Percentiles rank a stretch among this genome's conserved stretches.
Evolutionary conservation across 2,888 invertebrate species (phyloP).

Genomic region (Microctonus brassicae): DNA sequence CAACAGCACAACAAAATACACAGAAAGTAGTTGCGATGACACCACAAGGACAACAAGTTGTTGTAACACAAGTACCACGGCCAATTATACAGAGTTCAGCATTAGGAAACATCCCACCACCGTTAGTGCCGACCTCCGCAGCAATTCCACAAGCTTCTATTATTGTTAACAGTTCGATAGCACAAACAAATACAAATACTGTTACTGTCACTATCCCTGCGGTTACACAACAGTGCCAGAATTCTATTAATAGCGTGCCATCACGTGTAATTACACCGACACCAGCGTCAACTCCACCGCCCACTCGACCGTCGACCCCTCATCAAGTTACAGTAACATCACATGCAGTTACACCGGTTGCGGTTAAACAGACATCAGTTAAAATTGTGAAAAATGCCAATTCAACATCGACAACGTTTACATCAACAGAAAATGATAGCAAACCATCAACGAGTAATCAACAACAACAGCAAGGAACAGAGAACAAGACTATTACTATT

Average conservation of each 20-base stretch:
- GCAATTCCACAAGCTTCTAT: slow-evolving; percentile 63
- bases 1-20: slow-evolving; percentile 64
- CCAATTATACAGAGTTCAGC: slow-evolving; percentile 71
- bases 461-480: slow-evolving; percentile 27
- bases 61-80: slow-evolving; percentile 75
- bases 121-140: slow-evolving; percentile 67
- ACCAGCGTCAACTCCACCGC: slow-evolving; percentile 65
- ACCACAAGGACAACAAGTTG: slow-evolving; percentile 78
- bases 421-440: slow-evolving; percentile 59
- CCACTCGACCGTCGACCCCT: slow-evolving; percentile 71
- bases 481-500: slow-evolving; percentile 65
- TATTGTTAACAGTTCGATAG: slow-evolving; percentile 63
- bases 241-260: slow-evolving; percentile 60
- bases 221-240: slow-evolving; percentile 57
- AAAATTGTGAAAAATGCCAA: slow-evolving; percentile 58
- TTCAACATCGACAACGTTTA: slow-evolving; percentile 56
- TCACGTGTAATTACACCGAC: slow-evolving; percentile 65
- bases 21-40: slow-evolving; percentile 76
- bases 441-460: slow-evolving; percentile 54
- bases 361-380: slow-evolving; percentile 39
- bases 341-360: slow-evolving; percentile 54
- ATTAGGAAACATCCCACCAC: slow-evolving; percentile 70
- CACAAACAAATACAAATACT: slow-evolving; percentile 58
- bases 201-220: slow-evolving; percentile 65
- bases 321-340: slow-evolving; percentile 66